Conservation (phyloP, 2,113 vertebrate species). For the Eira barbara region DNA sequence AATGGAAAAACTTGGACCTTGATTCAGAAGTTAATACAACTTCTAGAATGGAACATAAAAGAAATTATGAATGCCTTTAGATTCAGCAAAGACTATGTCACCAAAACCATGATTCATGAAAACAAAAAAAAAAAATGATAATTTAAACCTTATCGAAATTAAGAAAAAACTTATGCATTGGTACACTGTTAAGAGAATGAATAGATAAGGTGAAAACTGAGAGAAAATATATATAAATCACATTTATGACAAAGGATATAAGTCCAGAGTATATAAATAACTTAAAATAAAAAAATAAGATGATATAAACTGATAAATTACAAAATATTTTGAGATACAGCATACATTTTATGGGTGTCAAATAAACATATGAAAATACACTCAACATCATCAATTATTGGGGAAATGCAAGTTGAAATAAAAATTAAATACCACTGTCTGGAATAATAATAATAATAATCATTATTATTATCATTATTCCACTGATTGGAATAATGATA, state of each 20-base stretch:
- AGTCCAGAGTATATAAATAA: not conserved
- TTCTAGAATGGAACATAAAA: not conserved
- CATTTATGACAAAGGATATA: not conserved
- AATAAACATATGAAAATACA: not conserved
- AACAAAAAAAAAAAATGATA: not conserved
- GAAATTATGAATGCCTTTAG: not conserved
- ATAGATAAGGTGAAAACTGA: not conserved
- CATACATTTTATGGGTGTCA: not conserved
- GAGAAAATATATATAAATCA: not conserved
- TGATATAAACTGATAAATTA: not conserved
- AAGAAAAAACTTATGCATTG: not conserved
- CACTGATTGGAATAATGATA: not conserved
- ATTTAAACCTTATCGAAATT: not conserved
- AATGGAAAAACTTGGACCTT: not conserved
- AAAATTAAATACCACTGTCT: not conserved
- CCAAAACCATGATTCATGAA: not conserved
- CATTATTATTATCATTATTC: too few species aligned
- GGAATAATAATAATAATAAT: not conserved
- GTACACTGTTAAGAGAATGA: not conserved
- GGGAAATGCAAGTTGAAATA: not conserved
- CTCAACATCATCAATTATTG: not conserved
- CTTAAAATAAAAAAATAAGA: not conserved
- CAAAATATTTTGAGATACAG: not conserved
- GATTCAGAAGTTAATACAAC: not conserved
- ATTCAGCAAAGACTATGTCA: not conserved